Conservation (phyloP, 2,888 invertebrate genomes). For the Cheilosia scutellata region DNA sequence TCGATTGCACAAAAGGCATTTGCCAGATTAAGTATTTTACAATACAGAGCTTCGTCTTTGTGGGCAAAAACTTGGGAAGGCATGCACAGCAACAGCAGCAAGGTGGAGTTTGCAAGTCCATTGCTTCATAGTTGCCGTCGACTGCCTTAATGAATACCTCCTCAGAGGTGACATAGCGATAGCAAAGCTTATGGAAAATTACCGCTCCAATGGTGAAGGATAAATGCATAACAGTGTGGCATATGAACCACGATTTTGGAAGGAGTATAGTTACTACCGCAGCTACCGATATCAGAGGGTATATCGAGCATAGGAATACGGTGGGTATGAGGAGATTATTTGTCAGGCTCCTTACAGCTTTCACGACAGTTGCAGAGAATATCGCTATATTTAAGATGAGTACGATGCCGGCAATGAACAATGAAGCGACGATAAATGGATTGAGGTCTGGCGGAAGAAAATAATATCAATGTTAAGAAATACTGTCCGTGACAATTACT, state of each 20-base stretch:
- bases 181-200: constrained; percentile 81
- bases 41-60: constrained; percentile 79
- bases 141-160: constrained; percentile 83
- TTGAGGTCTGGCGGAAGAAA: constrained; percentile 79
- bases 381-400: constrained; percentile 81
- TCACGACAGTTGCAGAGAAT: constrained; percentile 79
- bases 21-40: constrained; percentile 82
- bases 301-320: constrained; percentile 80
- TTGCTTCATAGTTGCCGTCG: constrained; percentile 81
- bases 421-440: constrained; percentile 80
- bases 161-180: constrained; percentile 82
- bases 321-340: constrained; percentile 78
- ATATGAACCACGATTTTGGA: constrained; percentile 82
- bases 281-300: constrained; percentile 81
- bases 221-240: constrained; percentile 83
- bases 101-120: constrained; percentile 81
- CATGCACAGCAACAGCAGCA: constrained; percentile 81
- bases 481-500: constrained; percentile 46
- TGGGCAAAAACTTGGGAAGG: constrained; percentile 80
- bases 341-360: constrained; percentile 78
- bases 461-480: constrained; percentile 4
- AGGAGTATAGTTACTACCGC: constrained; percentile 81
- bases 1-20: constrained; percentile 82
- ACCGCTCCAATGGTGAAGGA: constrained; percentile 82
- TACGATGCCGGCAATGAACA: constrained; percentile 80